A percentile compares a stretch with the other conserved stretches of the same genome.
phyloP scores from a whole-genome alignment of 2,797 vertebrate genomes.

The Babyrousa celebensis region DNA sequence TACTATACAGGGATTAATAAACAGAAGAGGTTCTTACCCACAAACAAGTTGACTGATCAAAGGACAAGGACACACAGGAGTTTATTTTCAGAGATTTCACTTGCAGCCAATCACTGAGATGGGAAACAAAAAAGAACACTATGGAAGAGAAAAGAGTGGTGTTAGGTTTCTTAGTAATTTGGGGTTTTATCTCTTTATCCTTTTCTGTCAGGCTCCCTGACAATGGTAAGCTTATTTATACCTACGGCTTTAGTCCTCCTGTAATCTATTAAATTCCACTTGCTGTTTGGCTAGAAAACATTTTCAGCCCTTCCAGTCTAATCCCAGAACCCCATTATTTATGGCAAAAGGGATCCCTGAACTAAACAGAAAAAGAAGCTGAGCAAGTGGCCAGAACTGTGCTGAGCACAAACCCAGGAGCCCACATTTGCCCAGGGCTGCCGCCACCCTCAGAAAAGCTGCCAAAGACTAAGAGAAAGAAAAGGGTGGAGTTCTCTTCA shows the following conservation, averaged over 20 bases:
- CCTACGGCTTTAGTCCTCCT: neutral
- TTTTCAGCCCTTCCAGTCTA: constrained; percentile 48
- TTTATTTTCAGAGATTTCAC: constrained; percentile 38
- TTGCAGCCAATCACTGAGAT: neutral
- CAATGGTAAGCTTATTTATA: neutral
- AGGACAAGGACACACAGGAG: neutral
- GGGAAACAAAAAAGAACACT: neutral
- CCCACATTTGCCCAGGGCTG: neutral
- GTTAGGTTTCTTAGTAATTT: neutral
- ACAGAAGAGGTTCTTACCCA: neutral
- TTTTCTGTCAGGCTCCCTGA: neutral
- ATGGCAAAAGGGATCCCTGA: constrained; percentile 20
- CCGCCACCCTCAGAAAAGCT: neutral
- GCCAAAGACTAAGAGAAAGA: neutral
- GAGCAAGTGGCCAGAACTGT: neutral
- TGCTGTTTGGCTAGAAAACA: constrained; percentile 41
- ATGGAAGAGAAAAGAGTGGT: neutral
- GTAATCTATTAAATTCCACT: neutral
- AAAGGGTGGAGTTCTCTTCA: neutral
- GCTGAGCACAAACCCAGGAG: constrained; percentile 8
- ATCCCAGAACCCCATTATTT: constrained; percentile 26
- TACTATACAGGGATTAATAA: constrained; percentile 41
- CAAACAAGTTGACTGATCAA: neutral
- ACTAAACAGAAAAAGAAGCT: constrained; percentile 62
- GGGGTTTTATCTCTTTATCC: neutral